Conservation (phyloP, 23 tunicate species). For the Corella eumyota region DNA sequence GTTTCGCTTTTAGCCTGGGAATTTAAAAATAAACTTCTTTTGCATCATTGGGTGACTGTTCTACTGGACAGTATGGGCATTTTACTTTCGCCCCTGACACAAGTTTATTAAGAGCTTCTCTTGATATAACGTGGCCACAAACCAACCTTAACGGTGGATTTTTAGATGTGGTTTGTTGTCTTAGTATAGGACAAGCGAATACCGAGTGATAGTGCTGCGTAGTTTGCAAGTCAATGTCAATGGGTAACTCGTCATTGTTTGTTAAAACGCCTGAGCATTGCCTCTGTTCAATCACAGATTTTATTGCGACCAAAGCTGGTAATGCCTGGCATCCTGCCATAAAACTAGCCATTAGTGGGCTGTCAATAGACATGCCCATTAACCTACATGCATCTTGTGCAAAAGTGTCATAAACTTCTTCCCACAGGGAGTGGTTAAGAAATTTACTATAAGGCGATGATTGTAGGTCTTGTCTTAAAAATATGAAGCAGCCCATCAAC, state of each 20-base stretch:
- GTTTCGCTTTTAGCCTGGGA: background rate
- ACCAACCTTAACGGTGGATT: conserved; percentile 93
- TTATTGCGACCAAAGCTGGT: conserved; percentile 84
- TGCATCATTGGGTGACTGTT: conserved; percentile 66
- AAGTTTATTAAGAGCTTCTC: conserved; percentile 79
- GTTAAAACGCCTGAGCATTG: conserved; percentile 60
- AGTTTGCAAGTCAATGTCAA: conserved; percentile 74
- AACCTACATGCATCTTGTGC: conserved; percentile 53
- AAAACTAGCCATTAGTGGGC: conserved; percentile 61
- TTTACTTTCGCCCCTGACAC: conserved; percentile 67
- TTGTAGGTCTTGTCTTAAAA: conserved; percentile 45
- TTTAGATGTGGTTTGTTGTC: conserved; percentile 75
- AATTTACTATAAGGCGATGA: conserved; percentile 66
- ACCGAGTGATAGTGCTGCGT: conserved; percentile 92
- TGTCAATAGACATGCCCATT: conserved; percentile 61
- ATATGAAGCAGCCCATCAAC: conserved; percentile 80
- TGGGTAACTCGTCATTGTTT: conserved; percentile 89
- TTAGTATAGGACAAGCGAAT: conserved; percentile 94
- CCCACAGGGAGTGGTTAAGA: conserved; percentile 56
- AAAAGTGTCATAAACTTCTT: conserved; percentile 46
- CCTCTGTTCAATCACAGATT: conserved; percentile 85
- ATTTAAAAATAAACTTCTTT: conserved; percentile 37
- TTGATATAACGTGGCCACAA: conserved; percentile 95
- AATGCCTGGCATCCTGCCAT: conserved; percentile 91
- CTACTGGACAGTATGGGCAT: conserved; percentile 96